phyloP scores from a whole-genome alignment of 2,888 invertebrate genomes.

The Eurytoma californica region DNA sequence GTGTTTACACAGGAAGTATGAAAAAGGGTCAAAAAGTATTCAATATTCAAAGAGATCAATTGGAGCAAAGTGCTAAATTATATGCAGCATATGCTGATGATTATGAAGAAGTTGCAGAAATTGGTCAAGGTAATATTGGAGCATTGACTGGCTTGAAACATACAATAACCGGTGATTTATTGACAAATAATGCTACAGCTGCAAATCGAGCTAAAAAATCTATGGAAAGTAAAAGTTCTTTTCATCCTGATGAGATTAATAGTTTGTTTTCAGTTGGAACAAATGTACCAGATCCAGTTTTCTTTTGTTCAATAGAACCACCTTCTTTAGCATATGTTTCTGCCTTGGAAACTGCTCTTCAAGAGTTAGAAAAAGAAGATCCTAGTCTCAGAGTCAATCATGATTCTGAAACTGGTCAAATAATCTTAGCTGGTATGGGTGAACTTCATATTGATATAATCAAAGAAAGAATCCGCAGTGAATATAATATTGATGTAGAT shows the following conservation, averaged over 20 bases:
- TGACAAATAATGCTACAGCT: constrained; percentile 79
- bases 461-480: constrained; percentile 89
- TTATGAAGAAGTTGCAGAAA: constrained; percentile 83
- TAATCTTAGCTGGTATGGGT: constrained; percentile 95
- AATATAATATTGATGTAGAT: constrained; percentile 94
- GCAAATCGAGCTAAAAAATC: constrained; percentile 79
- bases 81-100: constrained; percentile 92
- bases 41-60: constrained; percentile 81
- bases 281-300: constrained; percentile 93
- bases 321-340: constrained; percentile 86
- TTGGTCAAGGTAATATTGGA: constrained; percentile 89
- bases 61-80: constrained; percentile 81
- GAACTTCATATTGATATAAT: constrained; percentile 97
- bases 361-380: constrained; percentile 90
- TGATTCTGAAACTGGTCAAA: constrained; percentile 90
- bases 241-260: constrained; percentile 68
- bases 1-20: constrained; percentile 87
- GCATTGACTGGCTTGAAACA: constrained; percentile 90
- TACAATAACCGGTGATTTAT: constrained; percentile 86
- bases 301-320: constrained; percentile 97
- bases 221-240: constrained; percentile 66
- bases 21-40: constrained; percentile 84
- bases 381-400: constrained; percentile 87
- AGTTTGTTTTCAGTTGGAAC: constrained; percentile 78
- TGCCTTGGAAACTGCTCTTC: constrained; percentile 87